Base-by-base conservation (phyloP, 2,888 invertebrate genomes). In the Linnaemya vulpina region DNA sequence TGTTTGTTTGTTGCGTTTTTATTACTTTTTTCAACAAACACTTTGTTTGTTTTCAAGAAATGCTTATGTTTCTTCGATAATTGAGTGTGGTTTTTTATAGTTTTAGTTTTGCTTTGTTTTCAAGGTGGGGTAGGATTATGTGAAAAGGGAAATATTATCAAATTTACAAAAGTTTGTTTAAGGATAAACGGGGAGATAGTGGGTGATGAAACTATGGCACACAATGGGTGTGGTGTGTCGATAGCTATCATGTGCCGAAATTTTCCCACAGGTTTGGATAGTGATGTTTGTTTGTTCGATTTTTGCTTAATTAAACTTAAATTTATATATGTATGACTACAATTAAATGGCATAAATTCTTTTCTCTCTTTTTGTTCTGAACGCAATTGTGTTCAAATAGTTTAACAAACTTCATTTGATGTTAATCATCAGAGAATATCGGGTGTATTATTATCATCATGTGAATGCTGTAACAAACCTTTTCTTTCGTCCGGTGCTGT, bases 401-500 rank as follows among this genome's bases (percentile, higher is more conserved):
- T 60, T 89, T 90, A 90, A 88, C 89, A 88, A 87, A 89, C 87
- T 83, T 90, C 90, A 49, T 89, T 87, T 67, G 87, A 79, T 73
- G 89, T 90, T 87, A 90, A 89, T 90, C 90, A 92, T 92, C 92
- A 92, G 89, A 92, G 92, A 90, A 92, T 91, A 86, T 92, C 92
- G 78, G 92, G 92, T 77, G 91, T 89, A 81, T 89, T 92, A 81
- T 92, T 91, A 87, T 94, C 93, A 83, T 94, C 94, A 79, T 93
- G 93, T 25, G 92, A 91, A 86, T 93, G 93, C 87, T 94, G 94
- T 74, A 94, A 89, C 79, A 94, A 89, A 4, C 94, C 93, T 81
- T 94, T 93, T 68, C 94, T 93, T 89, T 94, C 94, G 87, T 94
- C 94, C 17, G 92, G 91, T 20, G 90, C 92, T 49, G 90, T 91